These are phyloP conservation scores for Nymphalis polychloros DNA, from an alignment of 2,888 invertebrate species.

Conservation along the genomic window DNA sequence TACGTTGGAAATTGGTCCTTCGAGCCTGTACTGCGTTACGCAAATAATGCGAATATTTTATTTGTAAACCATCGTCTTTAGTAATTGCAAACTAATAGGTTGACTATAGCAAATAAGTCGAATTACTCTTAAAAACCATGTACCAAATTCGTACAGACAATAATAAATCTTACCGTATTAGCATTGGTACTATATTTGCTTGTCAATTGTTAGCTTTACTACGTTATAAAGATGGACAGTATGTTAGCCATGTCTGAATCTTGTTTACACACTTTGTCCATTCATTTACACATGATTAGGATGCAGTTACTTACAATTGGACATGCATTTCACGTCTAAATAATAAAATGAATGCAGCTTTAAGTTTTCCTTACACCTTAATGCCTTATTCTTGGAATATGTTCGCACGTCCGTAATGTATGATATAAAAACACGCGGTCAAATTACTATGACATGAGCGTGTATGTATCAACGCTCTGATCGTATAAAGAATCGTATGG, in stretches of 20 bases:
- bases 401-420: background rate
- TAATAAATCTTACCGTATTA: background rate
- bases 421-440: no score
- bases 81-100: background rate
- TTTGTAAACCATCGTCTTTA: background rate
- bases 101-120: background rate
- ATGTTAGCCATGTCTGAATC: background rate
- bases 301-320: conserved; percentile 6
- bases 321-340: conserved; percentile 10
- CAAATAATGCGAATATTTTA: background rate
- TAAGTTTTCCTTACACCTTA: conserved; percentile 4
- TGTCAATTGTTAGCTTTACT: background rate
- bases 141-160: background rate
- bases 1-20: background rate
- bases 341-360: conserved; percentile 2
- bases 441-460: no score
- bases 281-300: conserved; percentile 11
- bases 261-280: conserved; percentile 9
- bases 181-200: background rate
- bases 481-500: no score
- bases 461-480: background rate
- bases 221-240: background rate
- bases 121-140: background rate
- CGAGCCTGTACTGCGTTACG: background rate
- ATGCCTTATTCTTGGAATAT: conserved; percentile 1